Evolutionary conservation across 2,113 vertebrate species (phyloP).

Genomic region (Protobothrops mucrosquamatus): DNA sequence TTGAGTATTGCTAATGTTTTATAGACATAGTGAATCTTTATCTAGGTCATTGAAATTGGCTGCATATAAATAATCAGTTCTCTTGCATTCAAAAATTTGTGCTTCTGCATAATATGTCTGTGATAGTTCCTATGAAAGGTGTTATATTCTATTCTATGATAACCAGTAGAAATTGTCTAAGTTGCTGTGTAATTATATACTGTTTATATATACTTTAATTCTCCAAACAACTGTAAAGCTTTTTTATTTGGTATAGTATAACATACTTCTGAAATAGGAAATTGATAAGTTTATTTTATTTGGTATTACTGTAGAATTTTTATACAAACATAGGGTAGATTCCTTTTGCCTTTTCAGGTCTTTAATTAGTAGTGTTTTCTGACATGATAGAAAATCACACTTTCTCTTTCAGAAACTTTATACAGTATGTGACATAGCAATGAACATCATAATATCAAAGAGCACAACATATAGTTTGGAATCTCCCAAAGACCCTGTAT

Average conservation of each 20-base stretch:
- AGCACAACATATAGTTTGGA: constrained; percentile 99
- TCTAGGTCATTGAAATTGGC: not conserved
- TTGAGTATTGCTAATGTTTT: not conserved
- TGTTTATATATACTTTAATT: not conserved
- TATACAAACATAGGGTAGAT: not conserved
- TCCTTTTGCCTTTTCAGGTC: not conserved
- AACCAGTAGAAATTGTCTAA: not conserved
- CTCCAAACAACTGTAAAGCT: not conserved
- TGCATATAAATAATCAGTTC: not conserved
- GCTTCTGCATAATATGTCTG: not conserved
- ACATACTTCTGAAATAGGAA: not conserved
- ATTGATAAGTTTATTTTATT: not conserved
- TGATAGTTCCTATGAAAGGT: not conserved
- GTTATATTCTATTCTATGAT: not conserved
- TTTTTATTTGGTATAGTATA: not conserved
- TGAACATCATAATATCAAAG: constrained; percentile 98
- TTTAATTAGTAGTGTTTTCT: not conserved
- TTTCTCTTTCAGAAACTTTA: constrained; percentile 85
- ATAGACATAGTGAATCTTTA: not conserved
- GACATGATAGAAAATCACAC: not conserved
- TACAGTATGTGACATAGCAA: constrained; percentile 97
- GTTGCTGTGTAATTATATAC: not conserved
- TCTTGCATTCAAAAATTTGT: not conserved
- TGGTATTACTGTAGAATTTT: not conserved
- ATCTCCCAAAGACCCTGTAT: constrained; percentile 96